These are phyloP conservation scores for Acromyrmex echinatior DNA, from an alignment of 1,140 invertebrate genomes.

Conservation along the genomic window DNA sequence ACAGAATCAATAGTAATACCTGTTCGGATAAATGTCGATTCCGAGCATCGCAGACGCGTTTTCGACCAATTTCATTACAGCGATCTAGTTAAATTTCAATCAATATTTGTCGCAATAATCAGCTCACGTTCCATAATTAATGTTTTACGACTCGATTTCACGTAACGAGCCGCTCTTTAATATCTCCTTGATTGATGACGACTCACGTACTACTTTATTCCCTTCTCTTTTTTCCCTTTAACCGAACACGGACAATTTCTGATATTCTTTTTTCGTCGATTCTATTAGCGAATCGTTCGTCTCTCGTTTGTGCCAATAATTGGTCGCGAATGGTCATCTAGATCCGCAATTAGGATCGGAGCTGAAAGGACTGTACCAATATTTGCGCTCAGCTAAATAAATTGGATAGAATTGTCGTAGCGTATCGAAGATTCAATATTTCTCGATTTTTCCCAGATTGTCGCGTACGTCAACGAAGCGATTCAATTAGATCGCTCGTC, in stretches of 20 bases:
- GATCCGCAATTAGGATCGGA: slow-evolving; percentile 44
- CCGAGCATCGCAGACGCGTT: neutral
- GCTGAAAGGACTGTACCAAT: slow-evolving; percentile 44
- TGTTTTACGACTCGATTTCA: slow-evolving; percentile 34
- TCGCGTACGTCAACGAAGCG: slow-evolving; percentile 2
- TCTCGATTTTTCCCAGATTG: slow-evolving; percentile 42
- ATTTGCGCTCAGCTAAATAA: slow-evolving; percentile 55
- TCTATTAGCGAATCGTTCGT: slow-evolving; percentile 26
- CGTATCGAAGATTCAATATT: slow-evolving; percentile 17
- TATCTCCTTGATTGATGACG: slow-evolving; percentile 25
- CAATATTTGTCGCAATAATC: slow-evolving; percentile 60
- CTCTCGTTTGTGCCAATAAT: slow-evolving; percentile 55
- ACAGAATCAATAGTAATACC: slow-evolving; percentile 5
- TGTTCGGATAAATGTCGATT: slow-evolving; percentile 25
- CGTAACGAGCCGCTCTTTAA: slow-evolving; percentile 31
- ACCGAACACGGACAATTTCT: neutral
- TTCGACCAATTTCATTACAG: slow-evolving; percentile 43
- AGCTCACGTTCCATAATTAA: slow-evolving; percentile 58
- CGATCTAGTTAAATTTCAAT: slow-evolving; percentile 59
- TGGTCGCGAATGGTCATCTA: slow-evolving; percentile 50
- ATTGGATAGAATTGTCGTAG: slow-evolving; percentile 54
- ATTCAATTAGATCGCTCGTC: slow-evolving; percentile 32
- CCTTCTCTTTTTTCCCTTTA: neutral
- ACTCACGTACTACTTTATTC: slow-evolving; percentile 23
- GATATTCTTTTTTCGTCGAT: slow-evolving; percentile 38